Percentiles rank a stretch among this genome's conserved stretches.
phyloP scores from a whole-genome alignment of 2,888 invertebrate species.

The Heliconius charithonia region DNA sequence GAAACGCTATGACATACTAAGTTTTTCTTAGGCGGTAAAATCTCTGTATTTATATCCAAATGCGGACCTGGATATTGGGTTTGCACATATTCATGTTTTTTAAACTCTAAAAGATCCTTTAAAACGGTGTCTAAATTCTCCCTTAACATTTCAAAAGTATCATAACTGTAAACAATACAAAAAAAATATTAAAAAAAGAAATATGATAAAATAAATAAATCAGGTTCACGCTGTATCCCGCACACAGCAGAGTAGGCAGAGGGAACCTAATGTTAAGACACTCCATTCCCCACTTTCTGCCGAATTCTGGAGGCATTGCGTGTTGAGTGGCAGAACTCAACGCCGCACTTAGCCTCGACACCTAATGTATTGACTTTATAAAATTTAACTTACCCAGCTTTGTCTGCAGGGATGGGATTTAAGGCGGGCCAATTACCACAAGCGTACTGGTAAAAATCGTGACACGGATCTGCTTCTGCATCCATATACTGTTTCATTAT shows the following conservation, averaged over 20 bases:
- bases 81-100: slow-evolving; percentile 59
- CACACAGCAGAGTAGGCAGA: no score
- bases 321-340: no score
- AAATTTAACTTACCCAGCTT: slow-evolving; percentile 84
- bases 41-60: slow-evolving; percentile 63
- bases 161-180: slow-evolving; percentile 82
- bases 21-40: slow-evolving; percentile 53
- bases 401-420: slow-evolving; percentile 94
- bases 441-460: slow-evolving; percentile 93
- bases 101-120: slow-evolving; percentile 86
- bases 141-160: slow-evolving; percentile 94
- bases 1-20: slow-evolving; percentile 32
- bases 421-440: slow-evolving; percentile 93
- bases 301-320: no score
- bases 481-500: slow-evolving; percentile 92
- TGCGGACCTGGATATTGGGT: slow-evolving; percentile 70
- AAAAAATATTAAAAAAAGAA: background rate
- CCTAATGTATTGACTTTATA: slow-evolving; percentile 14
- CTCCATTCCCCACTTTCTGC: no score
- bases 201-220: no score
- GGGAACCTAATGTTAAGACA: no score
- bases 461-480: slow-evolving; percentile 87
- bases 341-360: no score
- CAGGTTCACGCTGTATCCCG: no score
- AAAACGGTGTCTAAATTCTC: slow-evolving; percentile 90